phyloP scores from a whole-genome alignment of 2,113 vertebrate species.

The Garra rufa region DNA sequence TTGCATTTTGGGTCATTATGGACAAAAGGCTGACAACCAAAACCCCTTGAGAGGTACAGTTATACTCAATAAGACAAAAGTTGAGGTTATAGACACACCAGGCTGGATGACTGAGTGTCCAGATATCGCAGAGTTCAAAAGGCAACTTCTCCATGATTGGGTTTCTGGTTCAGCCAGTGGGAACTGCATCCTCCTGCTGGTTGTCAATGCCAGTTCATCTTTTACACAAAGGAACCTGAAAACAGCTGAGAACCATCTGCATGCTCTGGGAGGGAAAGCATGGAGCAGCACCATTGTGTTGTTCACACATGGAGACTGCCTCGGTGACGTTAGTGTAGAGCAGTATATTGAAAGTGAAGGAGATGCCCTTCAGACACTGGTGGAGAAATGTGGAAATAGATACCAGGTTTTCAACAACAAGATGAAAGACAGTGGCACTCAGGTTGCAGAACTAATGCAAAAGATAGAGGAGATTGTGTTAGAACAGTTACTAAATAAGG shows the following conservation, averaged over 20 bases:
- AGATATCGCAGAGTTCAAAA: slow-evolving; percentile 32
- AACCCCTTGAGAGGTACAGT: slow-evolving; percentile 42
- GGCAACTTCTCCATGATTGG: slow-evolving; percentile 27
- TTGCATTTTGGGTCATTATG: slow-evolving; percentile 66
- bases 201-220: slow-evolving; percentile 68
- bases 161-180: slow-evolving; percentile 14
- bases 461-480: slow-evolving; percentile 66
- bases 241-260: slow-evolving; percentile 62
- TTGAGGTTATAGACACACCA: slow-evolving; percentile 68
- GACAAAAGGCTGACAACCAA: slow-evolving; percentile 47
- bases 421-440: slow-evolving; percentile 41
- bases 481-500: slow-evolving; percentile 37
- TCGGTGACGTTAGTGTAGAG: slow-evolving; percentile 67
- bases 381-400: slow-evolving; percentile 68
- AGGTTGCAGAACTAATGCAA: slow-evolving; percentile 63
- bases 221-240: slow-evolving; percentile 56
- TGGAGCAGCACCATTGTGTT: slow-evolving; percentile 66
- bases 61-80: slow-evolving; percentile 15
- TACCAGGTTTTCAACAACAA: slow-evolving; percentile 72
- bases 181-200: slow-evolving; percentile 62
- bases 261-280: slow-evolving; percentile 24
- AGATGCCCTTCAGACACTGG: slow-evolving; percentile 61
- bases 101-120: slow-evolving; percentile 53
- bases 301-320: slow-evolving; percentile 72
- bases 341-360: slow-evolving; percentile 71